These are phyloP conservation scores for Eupleurogrammus muticus DNA, from an alignment of 2,797 vertebrate genomes.

Conservation along the genomic window DNA sequence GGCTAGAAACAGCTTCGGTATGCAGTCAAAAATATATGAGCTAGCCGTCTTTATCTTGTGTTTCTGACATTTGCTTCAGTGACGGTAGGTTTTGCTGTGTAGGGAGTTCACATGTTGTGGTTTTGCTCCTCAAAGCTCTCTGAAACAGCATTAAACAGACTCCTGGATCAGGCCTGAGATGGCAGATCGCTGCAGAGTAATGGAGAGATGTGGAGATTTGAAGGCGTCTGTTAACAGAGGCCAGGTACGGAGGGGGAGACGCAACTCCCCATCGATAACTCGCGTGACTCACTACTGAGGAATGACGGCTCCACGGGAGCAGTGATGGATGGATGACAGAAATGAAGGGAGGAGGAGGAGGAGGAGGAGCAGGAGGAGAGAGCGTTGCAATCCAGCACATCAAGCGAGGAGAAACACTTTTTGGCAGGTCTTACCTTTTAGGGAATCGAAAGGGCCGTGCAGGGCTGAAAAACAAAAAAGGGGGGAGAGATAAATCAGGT, in stretches of 20 bases:
- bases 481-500: constrained; percentile 63
- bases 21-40: no score
- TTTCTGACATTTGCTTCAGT: not conserved
- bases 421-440: constrained; percentile 91
- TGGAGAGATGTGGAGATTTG: constrained; percentile 24
- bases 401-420: constrained; percentile 37
- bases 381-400: constrained; percentile 47
- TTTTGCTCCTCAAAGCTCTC: not conserved
- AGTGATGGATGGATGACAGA: constrained; percentile 67
- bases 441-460: constrained; percentile 93
- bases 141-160: constrained; percentile 17
- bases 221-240: constrained; percentile 31
- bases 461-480: constrained; percentile 86
- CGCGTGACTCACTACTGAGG: constrained; percentile 75
- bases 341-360: constrained; percentile 29
- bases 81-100: not conserved
- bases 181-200: constrained; percentile 1
- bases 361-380: constrained; percentile 27
- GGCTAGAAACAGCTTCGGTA: no score
- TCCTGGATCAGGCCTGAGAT: constrained; percentile 15
- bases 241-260: constrained; percentile 49
- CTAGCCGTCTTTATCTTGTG: no score
- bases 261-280: constrained; percentile 51
- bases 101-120: not conserved
- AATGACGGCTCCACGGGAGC: constrained; percentile 64